Conservation (phyloP, 2,888 invertebrate genomes). For the Hirudinaria manillensis region DNA sequence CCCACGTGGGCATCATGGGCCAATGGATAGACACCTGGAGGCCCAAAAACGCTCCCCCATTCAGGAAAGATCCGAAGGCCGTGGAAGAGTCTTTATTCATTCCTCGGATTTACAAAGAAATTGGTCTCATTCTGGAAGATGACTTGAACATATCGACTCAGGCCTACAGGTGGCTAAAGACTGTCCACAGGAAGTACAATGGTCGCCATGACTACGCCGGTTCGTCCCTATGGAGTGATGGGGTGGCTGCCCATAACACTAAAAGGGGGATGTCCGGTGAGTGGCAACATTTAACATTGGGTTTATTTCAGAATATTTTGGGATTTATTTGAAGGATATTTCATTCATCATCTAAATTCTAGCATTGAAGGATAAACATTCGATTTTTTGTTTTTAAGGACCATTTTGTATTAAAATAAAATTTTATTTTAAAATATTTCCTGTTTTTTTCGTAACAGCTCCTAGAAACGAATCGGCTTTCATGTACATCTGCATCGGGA, state of each 20-base stretch:
- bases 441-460: not conserved
- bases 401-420: too few relatives aligned
- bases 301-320: too few relatives aligned
- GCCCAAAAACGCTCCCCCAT: slow-evolving; percentile 21
- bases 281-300: too few relatives aligned
- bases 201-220: slow-evolving; percentile 41
- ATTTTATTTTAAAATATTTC: too few relatives aligned
- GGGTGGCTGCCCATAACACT: slow-evolving; percentile 5
- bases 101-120: slow-evolving; percentile 39
- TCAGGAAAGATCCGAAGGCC: not conserved
- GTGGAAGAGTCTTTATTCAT: not conserved
- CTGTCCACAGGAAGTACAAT: slow-evolving; percentile 43
- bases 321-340: too few relatives aligned
- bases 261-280: not conserved
- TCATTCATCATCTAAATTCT: too few relatives aligned
- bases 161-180: slow-evolving; percentile 44
- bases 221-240: slow-evolving; percentile 39
- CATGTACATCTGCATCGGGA: slow-evolving; percentile 33
- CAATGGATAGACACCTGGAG: slow-evolving; percentile 45
- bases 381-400: too few relatives aligned
- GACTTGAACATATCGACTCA: slow-evolving; percentile 44
- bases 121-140: slow-evolving; percentile 46
- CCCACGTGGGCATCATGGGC: slow-evolving; percentile 41
- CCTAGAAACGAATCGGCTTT: slow-evolving; percentile 33
- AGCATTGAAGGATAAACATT: too few relatives aligned